phyloP scores from a whole-genome alignment of 2,797 vertebrate genomes.

The Oreonectes daqikongensis region DNA sequence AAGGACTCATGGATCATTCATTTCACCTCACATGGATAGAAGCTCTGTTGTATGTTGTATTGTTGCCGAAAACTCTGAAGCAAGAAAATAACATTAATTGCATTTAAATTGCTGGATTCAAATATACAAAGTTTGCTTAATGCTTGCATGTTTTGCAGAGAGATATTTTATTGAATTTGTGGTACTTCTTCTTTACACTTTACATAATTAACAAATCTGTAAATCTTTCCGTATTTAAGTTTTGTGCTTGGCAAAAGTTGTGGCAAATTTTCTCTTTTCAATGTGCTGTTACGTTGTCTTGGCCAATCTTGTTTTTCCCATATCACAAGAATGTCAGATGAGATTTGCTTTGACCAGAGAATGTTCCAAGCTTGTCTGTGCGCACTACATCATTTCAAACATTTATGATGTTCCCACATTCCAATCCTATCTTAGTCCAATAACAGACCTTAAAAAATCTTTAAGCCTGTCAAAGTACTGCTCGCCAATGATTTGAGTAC shows the following conservation, averaged over 20 bases:
- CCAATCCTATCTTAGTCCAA: not conserved
- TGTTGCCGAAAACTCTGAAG: conserved; percentile 13
- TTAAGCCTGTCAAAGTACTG: not conserved
- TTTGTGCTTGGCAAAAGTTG: conserved; percentile 18
- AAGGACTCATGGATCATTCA: conserved; percentile 1
- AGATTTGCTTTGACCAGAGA: conserved; percentile 12
- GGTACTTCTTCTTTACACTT: not conserved
- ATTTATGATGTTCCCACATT: conserved; percentile 13
- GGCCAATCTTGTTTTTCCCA: conserved; percentile 9
- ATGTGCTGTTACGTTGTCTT: conserved; percentile 12
- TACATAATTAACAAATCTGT: conserved; percentile 18
- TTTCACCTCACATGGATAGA: not conserved
- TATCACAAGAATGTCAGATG: conserved; percentile 1
- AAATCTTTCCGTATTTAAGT: conserved; percentile 2
- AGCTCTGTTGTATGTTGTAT: too few relatives aligned
- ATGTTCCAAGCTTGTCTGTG: conserved; percentile 6
- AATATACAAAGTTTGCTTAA: not conserved
- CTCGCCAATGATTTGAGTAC: not conserved
- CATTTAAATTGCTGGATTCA: not conserved
- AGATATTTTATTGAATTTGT: not conserved
- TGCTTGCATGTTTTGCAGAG: not conserved
- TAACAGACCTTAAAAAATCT: not conserved
- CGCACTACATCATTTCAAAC: conserved; percentile 19
- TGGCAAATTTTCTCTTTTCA: conserved; percentile 14
- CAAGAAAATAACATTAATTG: conserved; percentile 23